Percentiles rank a stretch among this genome's conserved stretches.
Evolutionary conservation across 2,113 vertebrate species (phyloP).

Genomic region (Sarotherodon lohbergeri): DNA sequence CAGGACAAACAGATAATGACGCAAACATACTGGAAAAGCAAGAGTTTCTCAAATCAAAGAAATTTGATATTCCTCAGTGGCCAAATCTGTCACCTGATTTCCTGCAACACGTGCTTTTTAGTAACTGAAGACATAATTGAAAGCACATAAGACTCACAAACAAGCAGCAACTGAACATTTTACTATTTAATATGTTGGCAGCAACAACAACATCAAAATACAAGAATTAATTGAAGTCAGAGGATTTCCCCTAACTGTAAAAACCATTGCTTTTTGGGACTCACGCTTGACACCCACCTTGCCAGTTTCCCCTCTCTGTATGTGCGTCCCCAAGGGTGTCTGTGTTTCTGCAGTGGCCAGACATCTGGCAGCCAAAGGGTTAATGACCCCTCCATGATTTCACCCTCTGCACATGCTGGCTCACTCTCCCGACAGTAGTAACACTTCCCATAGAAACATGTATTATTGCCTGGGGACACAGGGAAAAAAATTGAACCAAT

Average conservation of each 20-base stretch:
- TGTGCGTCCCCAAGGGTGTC: constrained; percentile 95
- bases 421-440: constrained; percentile 97
- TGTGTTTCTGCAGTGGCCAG: constrained; percentile 97
- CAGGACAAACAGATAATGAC: background rate
- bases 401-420: constrained; percentile 90
- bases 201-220: background rate
- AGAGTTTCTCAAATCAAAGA: background rate
- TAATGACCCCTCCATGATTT: constrained; percentile 91
- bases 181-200: background rate
- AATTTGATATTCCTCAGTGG: background rate
- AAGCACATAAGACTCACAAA: background rate
- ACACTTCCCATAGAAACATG: constrained; percentile 98
- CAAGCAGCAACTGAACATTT: background rate
- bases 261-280: background rate
- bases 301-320: constrained; percentile 96
- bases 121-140: background rate
- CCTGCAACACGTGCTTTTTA: background rate
- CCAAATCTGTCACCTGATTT: background rate
- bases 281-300: constrained; percentile 67
- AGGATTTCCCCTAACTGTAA: background rate
- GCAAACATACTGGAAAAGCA: background rate
- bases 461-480: constrained; percentile 83
- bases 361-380: constrained; percentile 96
- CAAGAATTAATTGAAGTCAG: background rate
- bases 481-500: background rate